Conservation (phyloP, 2,113 vertebrate genomes). For the Heloderma charlesbogerti region DNA sequence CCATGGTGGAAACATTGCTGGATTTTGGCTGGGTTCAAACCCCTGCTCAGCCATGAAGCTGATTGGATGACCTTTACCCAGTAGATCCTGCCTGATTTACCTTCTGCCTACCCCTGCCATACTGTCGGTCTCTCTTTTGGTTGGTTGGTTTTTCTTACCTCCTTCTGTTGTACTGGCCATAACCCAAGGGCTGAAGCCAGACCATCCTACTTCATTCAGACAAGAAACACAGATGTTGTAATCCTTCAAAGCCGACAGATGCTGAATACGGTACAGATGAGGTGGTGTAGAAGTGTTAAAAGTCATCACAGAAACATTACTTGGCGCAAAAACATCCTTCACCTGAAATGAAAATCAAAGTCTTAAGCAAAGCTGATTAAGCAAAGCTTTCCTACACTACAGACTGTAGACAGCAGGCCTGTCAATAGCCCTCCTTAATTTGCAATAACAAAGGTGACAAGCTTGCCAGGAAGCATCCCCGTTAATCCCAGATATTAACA, state of each 20-base stretch:
- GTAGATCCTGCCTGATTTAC: no score
- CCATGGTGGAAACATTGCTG: no score
- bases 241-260: slow-evolving; percentile 84
- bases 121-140: accelerated
- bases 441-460: background rate
- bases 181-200: slow-evolving; percentile 80
- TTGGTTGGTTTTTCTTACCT: slow-evolving; percentile 77
- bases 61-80: no score
- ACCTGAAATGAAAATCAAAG: slow-evolving; percentile 78
- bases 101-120: background rate
- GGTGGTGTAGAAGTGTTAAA: slow-evolving; percentile 82
- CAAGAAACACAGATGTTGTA: slow-evolving; percentile 91
- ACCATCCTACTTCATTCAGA: slow-evolving; percentile 89
- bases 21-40: background rate
- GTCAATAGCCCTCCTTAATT: slow-evolving; percentile 37
- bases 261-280: slow-evolving; percentile 79
- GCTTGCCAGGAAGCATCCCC: background rate
- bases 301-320: slow-evolving; percentile 59
- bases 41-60: background rate
- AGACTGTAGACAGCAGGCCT: background rate
- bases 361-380: slow-evolving; percentile 53
- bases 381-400: slow-evolving; percentile 34
- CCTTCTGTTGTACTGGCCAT: slow-evolving; percentile 89
- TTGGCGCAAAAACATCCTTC: slow-evolving; percentile 74
- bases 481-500: background rate